Percentiles rank a stretch among this genome's conserved stretches.
phyloP scores from a whole-genome alignment of 1,140 invertebrate genomes.

The Lepidurus packardi region DNA sequence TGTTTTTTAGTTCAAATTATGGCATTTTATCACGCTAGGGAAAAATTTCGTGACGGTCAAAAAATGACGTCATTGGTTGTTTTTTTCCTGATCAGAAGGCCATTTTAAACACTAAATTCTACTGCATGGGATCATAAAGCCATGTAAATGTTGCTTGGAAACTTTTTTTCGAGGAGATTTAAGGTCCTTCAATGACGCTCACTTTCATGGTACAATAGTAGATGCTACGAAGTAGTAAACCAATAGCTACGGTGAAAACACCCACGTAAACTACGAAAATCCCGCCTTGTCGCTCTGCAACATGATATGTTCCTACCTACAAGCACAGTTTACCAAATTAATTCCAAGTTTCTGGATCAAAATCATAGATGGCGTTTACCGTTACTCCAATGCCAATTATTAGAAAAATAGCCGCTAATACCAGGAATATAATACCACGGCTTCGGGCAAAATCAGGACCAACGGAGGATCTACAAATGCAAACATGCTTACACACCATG shows the following conservation, averaged over 20 bases:
- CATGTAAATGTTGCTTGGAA: not conserved
- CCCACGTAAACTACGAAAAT: slow-evolving; percentile 77
- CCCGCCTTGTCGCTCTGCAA: slow-evolving; percentile 57
- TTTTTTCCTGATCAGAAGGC: slow-evolving; percentile 7
- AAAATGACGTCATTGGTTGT: not conserved
- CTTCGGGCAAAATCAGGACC: slow-evolving; percentile 73
- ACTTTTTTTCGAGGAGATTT: not conserved
- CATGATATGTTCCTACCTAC: slow-evolving; percentile 52
- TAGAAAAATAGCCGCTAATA: slow-evolving; percentile 64
- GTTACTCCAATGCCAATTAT: slow-evolving; percentile 75
- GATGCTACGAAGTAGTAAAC: slow-evolving; percentile 68
- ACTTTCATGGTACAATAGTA: slow-evolving; percentile 88
- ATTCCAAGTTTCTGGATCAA: not conserved
- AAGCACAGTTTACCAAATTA: slow-evolving; percentile 31
- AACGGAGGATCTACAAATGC: slow-evolving; percentile 64
- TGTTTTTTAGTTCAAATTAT: not conserved
- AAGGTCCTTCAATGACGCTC: slow-evolving; percentile 72
- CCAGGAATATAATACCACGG: slow-evolving; percentile 71
- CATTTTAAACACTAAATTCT: not conserved
- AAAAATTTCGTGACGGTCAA: not conserved
- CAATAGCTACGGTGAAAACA: slow-evolving; percentile 65
- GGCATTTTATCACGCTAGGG: not conserved
- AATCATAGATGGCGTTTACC: slow-evolving; percentile 48
- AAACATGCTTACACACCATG: not conserved
- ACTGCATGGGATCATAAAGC: not conserved